These are phyloP conservation scores for Pandemis cinnamomeana DNA, from an alignment of 2,888 invertebrate species.

Conservation along the genomic window DNA sequence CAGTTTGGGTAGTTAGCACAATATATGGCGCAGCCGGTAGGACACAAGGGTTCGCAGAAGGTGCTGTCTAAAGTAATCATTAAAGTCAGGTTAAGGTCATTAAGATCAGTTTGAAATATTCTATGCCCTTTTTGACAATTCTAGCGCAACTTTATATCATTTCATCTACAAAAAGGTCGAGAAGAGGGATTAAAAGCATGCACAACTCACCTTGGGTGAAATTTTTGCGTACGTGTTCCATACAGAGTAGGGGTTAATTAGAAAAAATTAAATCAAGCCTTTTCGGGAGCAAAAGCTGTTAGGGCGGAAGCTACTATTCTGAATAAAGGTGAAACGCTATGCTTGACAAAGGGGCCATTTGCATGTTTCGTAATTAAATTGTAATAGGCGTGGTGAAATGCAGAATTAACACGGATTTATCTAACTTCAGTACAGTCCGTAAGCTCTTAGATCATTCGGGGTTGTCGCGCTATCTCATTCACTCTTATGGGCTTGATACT, in stretches of 20 bases:
- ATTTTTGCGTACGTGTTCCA: conserved; percentile 49
- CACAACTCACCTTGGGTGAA: conserved; percentile 56
- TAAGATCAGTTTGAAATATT: too few relatives aligned
- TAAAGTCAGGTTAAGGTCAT: too few relatives aligned
- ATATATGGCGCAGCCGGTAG: too few relatives aligned
- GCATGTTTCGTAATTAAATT: background rate
- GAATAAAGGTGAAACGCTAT: background rate
- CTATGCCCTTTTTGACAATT: background rate
- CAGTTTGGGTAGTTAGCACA: too few relatives aligned
- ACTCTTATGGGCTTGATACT: too few relatives aligned
- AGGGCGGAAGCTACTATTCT: conserved; percentile 3
- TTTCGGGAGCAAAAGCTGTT: conserved; percentile 10
- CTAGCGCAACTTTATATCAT: conserved; percentile 39
- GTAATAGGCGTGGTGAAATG: background rate
- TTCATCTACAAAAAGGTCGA: conserved; percentile 46
- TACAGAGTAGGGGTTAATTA: conserved; percentile 51
- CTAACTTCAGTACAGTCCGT: too few relatives aligned
- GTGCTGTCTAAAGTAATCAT: too few relatives aligned
- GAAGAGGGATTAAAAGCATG: conserved; percentile 58
- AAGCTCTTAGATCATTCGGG: too few relatives aligned
- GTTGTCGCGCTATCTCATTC: too few relatives aligned
- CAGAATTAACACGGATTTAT: too few relatives aligned
- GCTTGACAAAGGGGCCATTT: background rate
- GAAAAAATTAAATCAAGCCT: conserved; percentile 52
- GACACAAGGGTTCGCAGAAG: too few relatives aligned